Percentiles rank a stretch among this genome's conserved stretches.
Conservation (phyloP, 1,140 invertebrate genomes). For the Drosophila pruinosa region DNA sequence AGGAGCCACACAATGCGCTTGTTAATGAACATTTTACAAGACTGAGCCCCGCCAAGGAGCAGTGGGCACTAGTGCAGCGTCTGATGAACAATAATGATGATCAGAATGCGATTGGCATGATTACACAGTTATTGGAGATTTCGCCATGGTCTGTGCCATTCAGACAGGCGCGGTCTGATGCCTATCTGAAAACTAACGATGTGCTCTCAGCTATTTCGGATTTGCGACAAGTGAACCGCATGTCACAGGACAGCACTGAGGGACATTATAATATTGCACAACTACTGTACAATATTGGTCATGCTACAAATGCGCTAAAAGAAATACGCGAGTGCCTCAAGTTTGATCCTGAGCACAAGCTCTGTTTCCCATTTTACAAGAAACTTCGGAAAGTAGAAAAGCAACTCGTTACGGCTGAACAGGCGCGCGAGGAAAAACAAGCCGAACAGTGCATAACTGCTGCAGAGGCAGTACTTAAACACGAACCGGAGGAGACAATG, state of each 20-base stretch:
- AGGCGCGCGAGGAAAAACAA: conserved; percentile 87
- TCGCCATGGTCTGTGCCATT: conserved; percentile 95
- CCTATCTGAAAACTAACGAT: conserved; percentile 91
- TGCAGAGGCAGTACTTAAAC: conserved; percentile 87
- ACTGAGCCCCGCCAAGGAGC: conserved; percentile 87
- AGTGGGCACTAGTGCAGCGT: conserved; percentile 87
- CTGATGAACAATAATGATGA: conserved; percentile 88
- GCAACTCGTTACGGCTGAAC: conserved; percentile 89
- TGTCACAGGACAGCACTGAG: conserved; percentile 95
- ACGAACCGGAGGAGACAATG: conserved; percentile 88
- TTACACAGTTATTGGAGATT: conserved; percentile 91
- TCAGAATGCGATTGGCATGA: conserved; percentile 87
- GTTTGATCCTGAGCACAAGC: conserved; percentile 98
- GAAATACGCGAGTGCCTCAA: conserved; percentile 98
- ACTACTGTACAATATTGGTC: conserved; percentile 94
- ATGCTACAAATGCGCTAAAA: conserved; percentile 94
- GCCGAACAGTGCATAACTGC: conserved; percentile 90
- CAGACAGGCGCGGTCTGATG: conserved; percentile 93
- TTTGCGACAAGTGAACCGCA: conserved; percentile 93
- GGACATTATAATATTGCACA: conserved; percentile 93
- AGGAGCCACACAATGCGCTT: conserved; percentile 91
- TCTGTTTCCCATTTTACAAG: conserved; percentile 98
- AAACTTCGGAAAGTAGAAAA: conserved; percentile 98
- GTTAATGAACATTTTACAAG: conserved; percentile 87
- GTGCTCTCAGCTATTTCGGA: conserved; percentile 94